Conservation (phyloP, 2,113 vertebrate species). For the Poeciliopsis occidentalis region DNA sequence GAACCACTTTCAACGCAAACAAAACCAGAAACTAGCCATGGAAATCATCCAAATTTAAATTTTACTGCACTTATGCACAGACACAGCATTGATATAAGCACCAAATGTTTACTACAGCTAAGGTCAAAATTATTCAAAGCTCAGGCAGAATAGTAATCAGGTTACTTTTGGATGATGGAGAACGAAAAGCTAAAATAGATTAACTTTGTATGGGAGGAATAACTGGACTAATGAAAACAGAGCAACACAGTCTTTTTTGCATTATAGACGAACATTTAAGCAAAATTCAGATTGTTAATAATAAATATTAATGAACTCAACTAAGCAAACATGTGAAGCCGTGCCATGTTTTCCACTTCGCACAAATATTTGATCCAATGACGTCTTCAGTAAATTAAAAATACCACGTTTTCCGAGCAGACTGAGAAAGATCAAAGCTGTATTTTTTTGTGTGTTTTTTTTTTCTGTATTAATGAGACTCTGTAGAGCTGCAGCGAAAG, state of each 20-base stretch:
- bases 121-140: too few relatives aligned
- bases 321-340: too few relatives aligned
- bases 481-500: background rate
- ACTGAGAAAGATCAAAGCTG: background rate
- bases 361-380: background rate
- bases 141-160: too few relatives aligned
- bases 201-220: too few relatives aligned
- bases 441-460: background rate
- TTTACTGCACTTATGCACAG: background rate
- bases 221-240: too few relatives aligned
- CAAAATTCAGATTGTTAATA: too few relatives aligned
- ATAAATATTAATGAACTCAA: too few relatives aligned
- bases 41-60: background rate
- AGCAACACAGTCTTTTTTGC: too few relatives aligned
- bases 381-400: conserved; percentile 7
- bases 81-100: background rate
- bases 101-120: background rate
- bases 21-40: background rate
- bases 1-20: background rate
- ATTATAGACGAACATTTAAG: too few relatives aligned
- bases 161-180: too few relatives aligned
- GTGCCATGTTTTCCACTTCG: background rate
- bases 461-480: conserved; percentile 2
- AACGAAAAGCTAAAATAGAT: too few relatives aligned
- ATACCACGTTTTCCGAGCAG: background rate